A percentile compares a stretch with the other conserved stretches of the same genome.
Evolutionary conservation across 2,113 vertebrate species (phyloP).

Genomic region (Lophochroa leadbeateri): DNA sequence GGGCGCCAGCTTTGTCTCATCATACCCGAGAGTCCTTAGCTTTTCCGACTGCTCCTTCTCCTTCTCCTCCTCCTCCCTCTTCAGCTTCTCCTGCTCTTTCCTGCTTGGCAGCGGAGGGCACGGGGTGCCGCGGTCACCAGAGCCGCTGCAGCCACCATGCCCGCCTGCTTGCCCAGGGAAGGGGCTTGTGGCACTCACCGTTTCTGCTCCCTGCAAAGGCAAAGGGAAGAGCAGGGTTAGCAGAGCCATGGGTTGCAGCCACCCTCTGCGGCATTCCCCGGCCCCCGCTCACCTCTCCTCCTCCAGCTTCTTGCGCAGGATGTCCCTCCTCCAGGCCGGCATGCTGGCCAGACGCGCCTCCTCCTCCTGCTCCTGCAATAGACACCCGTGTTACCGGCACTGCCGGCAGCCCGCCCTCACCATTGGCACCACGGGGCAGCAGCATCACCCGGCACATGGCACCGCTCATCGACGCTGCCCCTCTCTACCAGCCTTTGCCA

Average conservation of each 20-base stretch:
- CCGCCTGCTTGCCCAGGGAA: neutral
- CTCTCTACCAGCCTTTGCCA: neutral
- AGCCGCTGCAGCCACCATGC: neutral
- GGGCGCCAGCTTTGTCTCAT: slow-evolving; percentile 94
- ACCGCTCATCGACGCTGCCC: neutral
- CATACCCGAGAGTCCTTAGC: slow-evolving; percentile 92
- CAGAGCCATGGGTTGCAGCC: neutral
- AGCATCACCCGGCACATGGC: neutral
- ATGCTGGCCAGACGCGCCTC: slow-evolving; percentile 85
- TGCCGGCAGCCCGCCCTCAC: neutral
- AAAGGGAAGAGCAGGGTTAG: slow-evolving; percentile 4
- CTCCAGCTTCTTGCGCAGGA: slow-evolving; percentile 95
- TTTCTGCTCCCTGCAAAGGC: slow-evolving; percentile 87
- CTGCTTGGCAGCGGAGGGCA: slow-evolving; percentile 65
- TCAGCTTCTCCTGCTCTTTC: slow-evolving; percentile 85
- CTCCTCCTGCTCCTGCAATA: slow-evolving; percentile 88
- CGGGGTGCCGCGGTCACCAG: neutral
- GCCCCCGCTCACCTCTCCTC: slow-evolving; percentile 88
- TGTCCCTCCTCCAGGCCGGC: slow-evolving; percentile 96
- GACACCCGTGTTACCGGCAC: neutral
- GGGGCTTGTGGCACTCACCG: slow-evolving; percentile 81
- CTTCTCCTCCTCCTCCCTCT: slow-evolving; percentile 82
- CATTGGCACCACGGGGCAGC: neutral
- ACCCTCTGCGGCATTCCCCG: fast-evolving
- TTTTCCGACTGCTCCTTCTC: slow-evolving; percentile 90